A percentile compares a stretch with the other conserved stretches of the same genome.
These are phyloP conservation scores for Lasioglossum morio DNA, from an alignment of 2,888 invertebrate genomes.

Conservation along the genomic window DNA sequence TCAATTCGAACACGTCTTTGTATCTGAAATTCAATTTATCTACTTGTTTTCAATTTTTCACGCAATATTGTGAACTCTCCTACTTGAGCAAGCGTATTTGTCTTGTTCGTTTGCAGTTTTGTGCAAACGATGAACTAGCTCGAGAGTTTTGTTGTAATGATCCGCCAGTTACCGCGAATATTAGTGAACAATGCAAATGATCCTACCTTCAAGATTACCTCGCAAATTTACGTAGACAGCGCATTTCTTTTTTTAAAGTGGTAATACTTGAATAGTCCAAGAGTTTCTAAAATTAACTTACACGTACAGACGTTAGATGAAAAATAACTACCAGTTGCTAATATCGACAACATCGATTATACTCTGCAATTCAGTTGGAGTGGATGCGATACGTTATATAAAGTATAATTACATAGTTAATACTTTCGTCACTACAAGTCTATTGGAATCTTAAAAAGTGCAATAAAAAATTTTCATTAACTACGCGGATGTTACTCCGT, in stretches of 20 bases:
- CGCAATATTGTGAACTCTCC: neutral
- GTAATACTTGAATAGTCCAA: neutral
- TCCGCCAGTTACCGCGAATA: neutral
- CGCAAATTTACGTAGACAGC: neutral
- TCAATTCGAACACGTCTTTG: neutral
- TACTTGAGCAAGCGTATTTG: neutral
- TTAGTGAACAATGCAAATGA: neutral
- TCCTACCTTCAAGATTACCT: neutral
- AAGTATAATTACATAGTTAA: neutral
- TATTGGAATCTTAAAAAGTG: neutral
- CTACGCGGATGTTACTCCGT: neutral
- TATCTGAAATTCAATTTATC: neutral
- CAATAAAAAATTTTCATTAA: neutral
- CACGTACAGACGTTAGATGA: neutral
- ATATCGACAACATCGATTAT: neutral
- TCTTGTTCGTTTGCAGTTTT: neutral
- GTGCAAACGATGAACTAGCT: neutral
- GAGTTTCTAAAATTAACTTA: neutral
- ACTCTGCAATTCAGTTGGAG: neutral
- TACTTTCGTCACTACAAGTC: neutral
- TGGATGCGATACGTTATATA: neutral
- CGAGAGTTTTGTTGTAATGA: neutral
- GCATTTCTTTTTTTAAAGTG: neutral
- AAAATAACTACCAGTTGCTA: neutral
- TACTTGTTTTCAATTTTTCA: neutral